Evolutionary conservation across 2,888 invertebrate genomes (phyloP), one percentile per base, ranked within the genome.

Genomic region (Camptogramma bilineatum): DNA sequence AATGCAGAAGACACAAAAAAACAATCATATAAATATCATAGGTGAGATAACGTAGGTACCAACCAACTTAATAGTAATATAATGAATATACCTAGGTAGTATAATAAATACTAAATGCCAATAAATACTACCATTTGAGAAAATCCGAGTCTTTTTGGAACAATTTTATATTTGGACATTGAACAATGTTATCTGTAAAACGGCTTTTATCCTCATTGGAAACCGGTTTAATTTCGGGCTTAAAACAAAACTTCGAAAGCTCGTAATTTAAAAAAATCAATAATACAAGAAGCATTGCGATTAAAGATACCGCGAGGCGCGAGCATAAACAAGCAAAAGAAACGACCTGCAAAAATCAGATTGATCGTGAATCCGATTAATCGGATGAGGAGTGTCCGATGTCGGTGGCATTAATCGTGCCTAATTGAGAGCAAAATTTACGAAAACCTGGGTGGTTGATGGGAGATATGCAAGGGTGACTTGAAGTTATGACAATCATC

Each of bases 361-460:
- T 86, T 84, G 84, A 86, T 83, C 82, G 73, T 39, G 34, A 13
- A 28, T 82, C 79, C 86, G 87, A 88, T 89, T 88, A 89, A 87
- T 87, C 86, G 85, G 84, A 85, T 84, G 85, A 85, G 76, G 78
- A 81, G 85, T 86, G 85, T 88, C 87, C 84, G 80, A 82, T 87
- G 86, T 86, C 87, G 81, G 83, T 80, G 76, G 87, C 87, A 87
- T 90, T 91, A 90, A 91, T 90, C 86, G 85, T 50, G 81, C 86
- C 90, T 91, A 90, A 91, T 91, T 91, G 88, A 88, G 87, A 86
- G 87, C 87, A 87, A 85, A 85, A 86, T 82, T 78, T 78, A 74
- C 80, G 70, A 73, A 73, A 79, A 78, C 81, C 75, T 88, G 90
- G 90, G 89, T 90, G 91, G 90, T 81, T 61, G 57, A 65, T 60